Percentiles rank a stretch among this genome's conserved stretches.
These are phyloP conservation scores for Amazona vittata DNA, from an alignment of 2,113 vertebrate genomes.

Conservation along the genomic window DNA sequence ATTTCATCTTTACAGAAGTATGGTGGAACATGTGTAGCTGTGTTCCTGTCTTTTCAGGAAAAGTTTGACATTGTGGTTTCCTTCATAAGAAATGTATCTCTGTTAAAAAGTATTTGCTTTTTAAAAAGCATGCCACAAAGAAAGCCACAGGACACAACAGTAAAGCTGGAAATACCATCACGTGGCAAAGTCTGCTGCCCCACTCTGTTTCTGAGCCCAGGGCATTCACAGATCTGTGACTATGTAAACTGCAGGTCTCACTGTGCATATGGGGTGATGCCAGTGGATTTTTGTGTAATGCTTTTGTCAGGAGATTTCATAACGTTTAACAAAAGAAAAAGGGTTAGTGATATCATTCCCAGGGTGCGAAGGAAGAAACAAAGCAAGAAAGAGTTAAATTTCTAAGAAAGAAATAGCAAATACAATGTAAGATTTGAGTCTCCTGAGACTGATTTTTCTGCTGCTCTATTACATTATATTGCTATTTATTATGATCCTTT, in stretches of 20 bases:
- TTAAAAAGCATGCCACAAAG: background rate
- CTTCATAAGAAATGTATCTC: slow-evolving; percentile 27
- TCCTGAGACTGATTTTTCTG: background rate
- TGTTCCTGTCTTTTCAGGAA: slow-evolving; percentile 47
- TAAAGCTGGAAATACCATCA: background rate
- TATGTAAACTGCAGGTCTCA: rapidly evolving
- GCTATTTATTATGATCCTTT: background rate
- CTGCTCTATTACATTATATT: background rate
- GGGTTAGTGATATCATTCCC: background rate
- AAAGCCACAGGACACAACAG: rapidly evolving
- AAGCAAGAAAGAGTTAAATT: background rate
- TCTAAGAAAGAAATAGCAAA: background rate
- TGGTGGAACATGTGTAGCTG: background rate
- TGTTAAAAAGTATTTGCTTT: background rate
- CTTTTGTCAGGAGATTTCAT: background rate
- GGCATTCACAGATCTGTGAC: rapidly evolving
- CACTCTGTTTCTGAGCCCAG: rapidly evolving
- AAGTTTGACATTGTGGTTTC: slow-evolving; percentile 44
- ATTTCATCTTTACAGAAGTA: background rate
- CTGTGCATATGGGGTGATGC: rapidly evolving
- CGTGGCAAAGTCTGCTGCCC: background rate
- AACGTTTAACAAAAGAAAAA: background rate
- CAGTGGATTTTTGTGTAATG: rapidly evolving
- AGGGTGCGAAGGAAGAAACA: background rate
- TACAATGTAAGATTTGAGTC: background rate